Conservation (phyloP, 2,797 vertebrate genomes). For the Protonibea diacanthus region DNA sequence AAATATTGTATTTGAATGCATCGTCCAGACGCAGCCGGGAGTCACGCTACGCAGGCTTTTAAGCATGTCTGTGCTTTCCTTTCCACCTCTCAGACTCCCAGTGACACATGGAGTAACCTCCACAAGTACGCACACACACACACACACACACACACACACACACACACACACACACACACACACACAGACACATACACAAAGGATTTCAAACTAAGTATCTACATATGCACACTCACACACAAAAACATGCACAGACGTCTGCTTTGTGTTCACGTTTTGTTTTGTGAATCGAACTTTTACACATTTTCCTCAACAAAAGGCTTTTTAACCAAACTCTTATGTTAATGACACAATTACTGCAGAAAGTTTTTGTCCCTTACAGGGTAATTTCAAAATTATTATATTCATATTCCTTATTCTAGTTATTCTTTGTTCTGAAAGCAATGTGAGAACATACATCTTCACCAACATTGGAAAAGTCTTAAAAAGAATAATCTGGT, state of each 20-base stretch:
- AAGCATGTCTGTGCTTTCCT: constrained; percentile 74
- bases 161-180: constrained; percentile 17
- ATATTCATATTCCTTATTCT: background rate
- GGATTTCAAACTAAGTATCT: constrained; percentile 44
- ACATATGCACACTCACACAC: constrained; percentile 37
- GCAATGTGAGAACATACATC: constrained; percentile 2
- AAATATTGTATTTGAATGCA: constrained; percentile 84
- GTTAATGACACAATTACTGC: constrained; percentile 4
- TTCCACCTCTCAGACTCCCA: constrained; percentile 74
- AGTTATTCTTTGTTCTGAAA: background rate
- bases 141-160: constrained; percentile 23
- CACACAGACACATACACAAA: constrained; percentile 35
- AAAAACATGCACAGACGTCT: constrained; percentile 32
- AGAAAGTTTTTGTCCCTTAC: background rate
- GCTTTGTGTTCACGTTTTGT: constrained; percentile 49
- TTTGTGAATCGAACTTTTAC: constrained; percentile 14
- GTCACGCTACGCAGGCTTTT: constrained; percentile 77
- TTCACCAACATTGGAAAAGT: background rate
- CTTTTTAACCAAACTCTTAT: constrained; percentile 21
- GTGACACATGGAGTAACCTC: constrained; percentile 65
- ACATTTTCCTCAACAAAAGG: constrained; percentile 3
- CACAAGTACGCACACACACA: constrained; percentile 38
- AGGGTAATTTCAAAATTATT: background rate
- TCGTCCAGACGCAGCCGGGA: constrained; percentile 69
- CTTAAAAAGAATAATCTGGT: background rate